phyloP scores from a whole-genome alignment of 2,113 vertebrate genomes.

The Leuciscus idus region DNA sequence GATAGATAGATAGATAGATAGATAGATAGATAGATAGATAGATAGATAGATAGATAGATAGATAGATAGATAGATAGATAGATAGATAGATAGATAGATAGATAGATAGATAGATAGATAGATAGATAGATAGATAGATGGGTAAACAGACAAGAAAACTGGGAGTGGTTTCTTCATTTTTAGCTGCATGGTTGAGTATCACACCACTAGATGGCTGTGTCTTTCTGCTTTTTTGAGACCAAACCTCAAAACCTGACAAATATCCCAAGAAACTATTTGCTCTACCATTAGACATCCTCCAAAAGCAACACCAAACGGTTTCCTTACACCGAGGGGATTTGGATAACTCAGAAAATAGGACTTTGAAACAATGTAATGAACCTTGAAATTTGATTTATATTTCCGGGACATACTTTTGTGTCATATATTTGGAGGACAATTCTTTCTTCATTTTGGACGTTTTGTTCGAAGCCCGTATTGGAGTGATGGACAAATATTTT shows the following conservation, averaged over 20 bases:
- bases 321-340: not conserved
- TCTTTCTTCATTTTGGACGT: not conserved
- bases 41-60: too few relatives aligned
- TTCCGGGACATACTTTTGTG: not conserved
- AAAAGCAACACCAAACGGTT: conserved; percentile 6
- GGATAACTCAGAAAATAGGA: not conserved
- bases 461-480: not conserved
- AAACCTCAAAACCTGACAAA: not conserved
- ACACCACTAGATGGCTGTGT: conserved; percentile 29
- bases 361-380: not conserved
- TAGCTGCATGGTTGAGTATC: not conserved
- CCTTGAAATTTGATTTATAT: not conserved
- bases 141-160: not conserved
- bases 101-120: not conserved
- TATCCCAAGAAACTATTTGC: not conserved
- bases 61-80: too few relatives aligned
- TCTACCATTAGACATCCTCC: not conserved
- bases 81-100: not conserved
- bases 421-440: not conserved
- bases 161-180: not conserved
- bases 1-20: not conserved
- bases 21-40: not conserved
- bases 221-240: not conserved
- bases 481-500: conserved; percentile 21
- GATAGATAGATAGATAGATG: not conserved